phyloP scores from a whole-genome alignment of 2,797 vertebrate genomes.

The Myioborus melanocephalus region DNA sequence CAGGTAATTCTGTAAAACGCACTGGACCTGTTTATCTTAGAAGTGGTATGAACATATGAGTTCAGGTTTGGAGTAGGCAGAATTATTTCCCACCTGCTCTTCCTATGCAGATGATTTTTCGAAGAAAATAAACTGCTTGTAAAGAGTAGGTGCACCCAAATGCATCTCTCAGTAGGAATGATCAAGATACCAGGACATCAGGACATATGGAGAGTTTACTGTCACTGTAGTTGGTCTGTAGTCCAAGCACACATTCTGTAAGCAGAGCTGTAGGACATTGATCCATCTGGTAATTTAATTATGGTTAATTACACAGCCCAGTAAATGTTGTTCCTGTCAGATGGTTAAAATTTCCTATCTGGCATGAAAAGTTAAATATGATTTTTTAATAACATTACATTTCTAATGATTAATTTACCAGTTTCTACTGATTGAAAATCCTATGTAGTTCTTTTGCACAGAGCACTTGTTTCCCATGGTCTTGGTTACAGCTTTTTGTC shows the following conservation, averaged over 20 bases:
- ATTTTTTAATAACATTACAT: neutral
- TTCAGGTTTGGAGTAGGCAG: neutral
- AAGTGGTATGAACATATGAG: neutral
- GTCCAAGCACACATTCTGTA: neutral
- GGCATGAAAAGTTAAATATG: neutral
- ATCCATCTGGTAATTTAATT: neutral
- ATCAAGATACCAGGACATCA: neutral
- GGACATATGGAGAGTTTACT: neutral
- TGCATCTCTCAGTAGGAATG: neutral
- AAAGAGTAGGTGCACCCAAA: neutral
- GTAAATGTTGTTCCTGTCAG: neutral
- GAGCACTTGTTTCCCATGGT: neutral
- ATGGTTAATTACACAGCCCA: neutral
- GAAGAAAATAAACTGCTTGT: neutral
- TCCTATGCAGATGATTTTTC: neutral
- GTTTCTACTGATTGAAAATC: neutral
- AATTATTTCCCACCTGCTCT: neutral
- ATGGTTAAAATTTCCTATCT: neutral
- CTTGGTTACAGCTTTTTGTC: neutral
- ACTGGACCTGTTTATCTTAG: neutral
- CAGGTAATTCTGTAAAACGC: neutral
- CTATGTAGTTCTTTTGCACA: neutral
- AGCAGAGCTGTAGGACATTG: neutral
- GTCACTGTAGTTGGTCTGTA: neutral
- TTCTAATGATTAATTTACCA: neutral